Base-by-base conservation (phyloP, 2,888 invertebrate species). In the Polymixis lichenea region DNA sequence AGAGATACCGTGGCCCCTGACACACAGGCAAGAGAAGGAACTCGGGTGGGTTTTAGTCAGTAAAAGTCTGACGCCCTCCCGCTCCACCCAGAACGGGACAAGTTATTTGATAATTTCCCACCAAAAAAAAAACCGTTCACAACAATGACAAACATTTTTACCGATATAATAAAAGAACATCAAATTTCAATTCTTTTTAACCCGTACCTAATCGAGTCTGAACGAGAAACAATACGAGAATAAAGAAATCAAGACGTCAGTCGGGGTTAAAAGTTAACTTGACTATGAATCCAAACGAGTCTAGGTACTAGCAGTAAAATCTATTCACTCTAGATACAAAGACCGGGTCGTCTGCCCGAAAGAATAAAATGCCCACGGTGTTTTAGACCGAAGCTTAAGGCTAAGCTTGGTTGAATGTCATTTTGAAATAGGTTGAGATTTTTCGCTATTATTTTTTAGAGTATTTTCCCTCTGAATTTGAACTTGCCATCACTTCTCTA, bases 251-350 rank as follows among this genome's bases (percentile, higher is more conserved):
- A 78, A 74, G 82, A 72, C 56, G 38, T 77, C 82, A 60, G 28
- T 56, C 17, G 25, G 25, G 77, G 74, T 80, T 86, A 74, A 75
- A 83, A 86, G 73, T 86, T 81, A 87, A 87, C 82, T 78, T 70
- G 73, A 53, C 84, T 81, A 83, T 86, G 87, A 81, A 82, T 79
- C 67, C 66, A 56, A 71, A 77, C 82, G 69, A 79, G 71, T 72
- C 75, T 75, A 85, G 72, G 58, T 80, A 83, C 28, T 28, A 56
- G 56, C 68, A 77, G 75, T 69, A 84, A 84, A 87, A 87, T 88
- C 84, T 86, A 87, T 88, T 85, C 83, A 86, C 86, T 85, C 75
- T 80, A 75, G 85, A 88, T 83, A 88, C 87, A 89, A 88, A 86
- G 86, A 86, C 67, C 66, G 82, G 75, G 69, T 84, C 69, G 84